phyloP scores from a whole-genome alignment of 2,113 vertebrate species.

The Danionella cerebrum region DNA sequence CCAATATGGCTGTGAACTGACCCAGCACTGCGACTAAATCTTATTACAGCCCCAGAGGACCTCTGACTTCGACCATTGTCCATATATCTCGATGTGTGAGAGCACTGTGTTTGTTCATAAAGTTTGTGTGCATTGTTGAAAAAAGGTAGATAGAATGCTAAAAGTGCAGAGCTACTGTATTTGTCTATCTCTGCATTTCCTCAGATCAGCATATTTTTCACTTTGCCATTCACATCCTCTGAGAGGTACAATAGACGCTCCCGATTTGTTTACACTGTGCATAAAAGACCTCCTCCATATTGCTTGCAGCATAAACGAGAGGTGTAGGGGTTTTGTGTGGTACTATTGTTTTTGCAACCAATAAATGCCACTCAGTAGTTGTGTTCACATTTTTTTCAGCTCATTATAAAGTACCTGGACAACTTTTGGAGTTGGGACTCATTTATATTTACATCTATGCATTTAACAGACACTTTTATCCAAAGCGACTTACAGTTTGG shows the following conservation, averaged over 20 bases:
- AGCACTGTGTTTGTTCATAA: conserved; percentile 29
- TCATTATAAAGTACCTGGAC: too few species aligned
- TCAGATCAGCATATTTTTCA: conserved; percentile 58
- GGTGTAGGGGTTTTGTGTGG: too few species aligned
- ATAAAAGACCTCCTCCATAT: neutral
- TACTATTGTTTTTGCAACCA: too few species aligned
- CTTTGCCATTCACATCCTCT: conserved; percentile 45
- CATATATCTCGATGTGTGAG: neutral
- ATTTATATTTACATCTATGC: too few species aligned
- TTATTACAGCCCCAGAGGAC: conserved; percentile 52
- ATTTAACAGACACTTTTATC: too few species aligned
- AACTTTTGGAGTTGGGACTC: too few species aligned
- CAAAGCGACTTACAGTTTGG: too few species aligned
- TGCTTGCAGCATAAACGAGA: neutral
- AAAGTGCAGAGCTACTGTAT: conserved; percentile 60
- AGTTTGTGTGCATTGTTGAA: conserved; percentile 50
- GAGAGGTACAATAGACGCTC: conserved; percentile 25
- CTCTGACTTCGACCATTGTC: conserved; percentile 40
- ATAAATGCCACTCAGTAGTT: too few species aligned
- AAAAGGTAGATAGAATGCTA: conserved; percentile 33
- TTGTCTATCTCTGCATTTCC: conserved; percentile 47
- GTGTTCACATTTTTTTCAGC: too few species aligned
- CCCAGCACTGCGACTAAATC: conserved; percentile 60
- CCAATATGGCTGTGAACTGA: conserved; percentile 55
- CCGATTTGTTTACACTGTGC: neutral